Evolutionary conservation across 2,888 invertebrate genomes (phyloP), one percentile per base, ranked within the genome.

Genomic region (Hyposoter didymator): DNA sequence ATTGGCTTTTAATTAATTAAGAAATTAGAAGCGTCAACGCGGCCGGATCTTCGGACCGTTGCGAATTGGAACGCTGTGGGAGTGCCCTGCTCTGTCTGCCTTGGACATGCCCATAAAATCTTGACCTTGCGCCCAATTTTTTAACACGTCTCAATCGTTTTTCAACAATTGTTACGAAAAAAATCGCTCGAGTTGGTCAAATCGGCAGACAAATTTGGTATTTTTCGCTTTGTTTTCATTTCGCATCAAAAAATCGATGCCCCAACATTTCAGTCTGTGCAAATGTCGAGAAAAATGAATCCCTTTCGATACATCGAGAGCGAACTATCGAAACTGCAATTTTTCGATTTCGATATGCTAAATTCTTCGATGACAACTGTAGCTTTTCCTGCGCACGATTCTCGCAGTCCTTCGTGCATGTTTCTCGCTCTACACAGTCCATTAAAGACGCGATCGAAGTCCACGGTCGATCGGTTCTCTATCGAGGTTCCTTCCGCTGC

Each of bases 381-480:
- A 59, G 64, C 49, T 69, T 74, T 73, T 78, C 47, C n/a, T 76
- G 47, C 39, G 43, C 28, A 22, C 22, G 47, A 17, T 49, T 67
- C 45, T 62, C 45, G 55, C 14, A 55, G 49, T 39, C 39, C 49
- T 43, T 62, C 19, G 5, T 64, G 6, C 28, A 45, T 47, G 49
- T 66, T 22, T 47, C 22, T 19, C 52, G 45, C 55, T 73, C 39
- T 45, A 28, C 55, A 76, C 80, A 67, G 70, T 73, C 80, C 76
- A 76, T 84, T 73, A 76, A 76, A 80, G 79, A 84, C 84, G 72
- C 84, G 76, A 76, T 84, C 84, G 66, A 80, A 81, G 76, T 80
- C 76, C 84, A 84, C 84, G 84, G 80, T 84, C 84, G 84, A 84
- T 84, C 80, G 84, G 76, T 76, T 84, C 28, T 55, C 75, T 80